Conservation (phyloP, 2,113 vertebrate genomes). For the Nothocercus nigrocapillus region DNA sequence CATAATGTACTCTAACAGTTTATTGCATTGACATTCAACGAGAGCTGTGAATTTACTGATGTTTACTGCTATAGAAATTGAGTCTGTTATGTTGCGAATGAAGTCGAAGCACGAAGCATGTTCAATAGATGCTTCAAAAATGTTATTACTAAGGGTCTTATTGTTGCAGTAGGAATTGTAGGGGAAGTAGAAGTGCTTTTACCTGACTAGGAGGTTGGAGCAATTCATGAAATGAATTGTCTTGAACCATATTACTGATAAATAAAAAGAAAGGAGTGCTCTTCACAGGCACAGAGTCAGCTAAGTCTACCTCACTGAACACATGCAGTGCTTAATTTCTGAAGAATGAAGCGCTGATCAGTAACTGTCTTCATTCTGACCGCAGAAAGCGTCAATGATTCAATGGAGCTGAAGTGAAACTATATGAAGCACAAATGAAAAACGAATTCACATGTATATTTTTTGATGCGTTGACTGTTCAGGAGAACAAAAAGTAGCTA, state of each 20-base stretch:
- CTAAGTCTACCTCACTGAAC: background rate
- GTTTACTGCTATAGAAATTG: background rate
- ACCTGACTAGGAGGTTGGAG: background rate
- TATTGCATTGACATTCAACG: background rate
- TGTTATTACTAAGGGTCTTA: background rate
- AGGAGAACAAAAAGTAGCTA: background rate
- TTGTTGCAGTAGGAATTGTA: background rate
- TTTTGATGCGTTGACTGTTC: background rate
- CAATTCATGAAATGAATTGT: background rate
- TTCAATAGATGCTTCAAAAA: background rate
- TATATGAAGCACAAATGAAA: background rate
- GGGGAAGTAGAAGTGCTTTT: background rate
- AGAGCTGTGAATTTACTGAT: background rate
- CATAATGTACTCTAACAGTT: background rate
- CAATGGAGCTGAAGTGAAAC: background rate
- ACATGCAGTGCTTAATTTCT: background rate
- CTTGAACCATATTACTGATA: background rate
- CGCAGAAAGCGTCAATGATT: background rate
- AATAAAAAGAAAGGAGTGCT: background rate
- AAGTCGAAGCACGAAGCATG: background rate
- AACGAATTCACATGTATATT: background rate
- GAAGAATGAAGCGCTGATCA: background rate
- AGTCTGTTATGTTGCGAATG: background rate
- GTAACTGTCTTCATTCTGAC: background rate
- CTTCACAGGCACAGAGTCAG: background rate